Conservation (phyloP, 1,140 invertebrate genomes). For the Brachionus angularis region DNA sequence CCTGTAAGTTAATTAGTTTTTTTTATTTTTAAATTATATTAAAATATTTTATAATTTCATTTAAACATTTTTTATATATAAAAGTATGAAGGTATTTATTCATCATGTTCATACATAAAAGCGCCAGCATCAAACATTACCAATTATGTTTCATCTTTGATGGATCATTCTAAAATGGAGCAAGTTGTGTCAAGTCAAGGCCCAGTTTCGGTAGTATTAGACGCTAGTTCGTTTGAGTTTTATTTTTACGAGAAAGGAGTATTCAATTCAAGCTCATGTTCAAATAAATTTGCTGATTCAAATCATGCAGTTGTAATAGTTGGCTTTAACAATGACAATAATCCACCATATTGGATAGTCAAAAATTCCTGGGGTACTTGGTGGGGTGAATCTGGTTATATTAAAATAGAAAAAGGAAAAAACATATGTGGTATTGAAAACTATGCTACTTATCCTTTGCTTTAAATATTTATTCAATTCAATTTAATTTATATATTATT, state of each 20-base stretch:
- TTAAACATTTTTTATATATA: neutral
- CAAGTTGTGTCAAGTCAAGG: neutral
- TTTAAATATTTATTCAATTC: too few relatives aligned
- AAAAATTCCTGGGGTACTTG: constrained; percentile 43
- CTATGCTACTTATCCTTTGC: constrained; percentile 19
- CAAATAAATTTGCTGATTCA: too few relatives aligned
- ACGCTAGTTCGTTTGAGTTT: constrained; percentile 25
- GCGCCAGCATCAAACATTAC: too few relatives aligned
- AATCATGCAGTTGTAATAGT: constrained; percentile 41
- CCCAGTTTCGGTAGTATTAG: neutral
- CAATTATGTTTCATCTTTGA: too few relatives aligned
- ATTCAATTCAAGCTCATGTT: constrained; percentile 8
- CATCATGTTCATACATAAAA: too few relatives aligned
- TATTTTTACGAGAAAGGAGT: constrained; percentile 1
- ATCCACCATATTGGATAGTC: constrained; percentile 35
- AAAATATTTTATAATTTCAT: neutral
- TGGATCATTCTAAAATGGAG: too few relatives aligned
- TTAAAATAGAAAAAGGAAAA: neutral
- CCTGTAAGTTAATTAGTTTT: neutral
- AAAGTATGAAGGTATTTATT: neutral
- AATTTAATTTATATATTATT: too few relatives aligned
- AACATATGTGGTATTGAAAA: constrained; percentile 43
- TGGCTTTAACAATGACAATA: constrained; percentile 36
- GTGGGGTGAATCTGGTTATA: constrained; percentile 42
- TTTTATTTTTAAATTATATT: too few relatives aligned